A percentile compares a stretch with the other conserved stretches of the same genome.
Conservation (phyloP, 2,797 vertebrate genomes). For the Xenentodon cancila region DNA sequence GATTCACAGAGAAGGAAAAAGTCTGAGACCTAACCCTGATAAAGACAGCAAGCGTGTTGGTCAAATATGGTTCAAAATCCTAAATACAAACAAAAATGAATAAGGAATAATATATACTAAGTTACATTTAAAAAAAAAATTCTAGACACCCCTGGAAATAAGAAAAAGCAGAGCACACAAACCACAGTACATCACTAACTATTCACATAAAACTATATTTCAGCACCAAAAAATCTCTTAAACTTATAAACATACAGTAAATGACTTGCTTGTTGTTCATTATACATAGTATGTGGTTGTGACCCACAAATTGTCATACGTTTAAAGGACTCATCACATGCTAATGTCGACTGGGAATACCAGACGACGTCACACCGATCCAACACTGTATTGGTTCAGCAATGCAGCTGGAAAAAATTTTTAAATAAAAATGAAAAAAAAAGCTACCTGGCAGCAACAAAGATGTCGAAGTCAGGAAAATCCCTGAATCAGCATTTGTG, state of each 20-base stretch:
- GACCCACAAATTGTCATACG: neutral
- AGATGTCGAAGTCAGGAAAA: too few species aligned
- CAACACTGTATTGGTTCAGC: too few species aligned
- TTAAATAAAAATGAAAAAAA: too few species aligned
- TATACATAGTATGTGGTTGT: neutral
- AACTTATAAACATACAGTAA: neutral
- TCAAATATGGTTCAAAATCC: neutral
- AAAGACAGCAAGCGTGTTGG: slow-evolving; percentile 11
- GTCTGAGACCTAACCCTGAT: neutral
- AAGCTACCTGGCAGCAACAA: too few species aligned
- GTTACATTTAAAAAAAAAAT: neutral
- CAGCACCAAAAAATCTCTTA: neutral
- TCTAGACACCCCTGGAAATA: neutral
- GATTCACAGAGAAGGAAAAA: too few species aligned
- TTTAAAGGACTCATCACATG: too few species aligned
- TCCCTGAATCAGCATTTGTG: too few species aligned
- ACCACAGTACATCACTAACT: neutral
- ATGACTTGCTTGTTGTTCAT: neutral
- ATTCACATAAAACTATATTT: neutral
- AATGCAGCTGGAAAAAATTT: too few species aligned
- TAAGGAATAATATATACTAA: too few species aligned
- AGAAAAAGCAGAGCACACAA: neutral
- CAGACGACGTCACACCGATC: too few species aligned
- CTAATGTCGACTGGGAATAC: too few species aligned
- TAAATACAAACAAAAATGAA: too few species aligned